These are phyloP conservation scores for Trichogramma pretiosum DNA, from an alignment of 1,140 invertebrate genomes.

Conservation along the genomic window DNA sequence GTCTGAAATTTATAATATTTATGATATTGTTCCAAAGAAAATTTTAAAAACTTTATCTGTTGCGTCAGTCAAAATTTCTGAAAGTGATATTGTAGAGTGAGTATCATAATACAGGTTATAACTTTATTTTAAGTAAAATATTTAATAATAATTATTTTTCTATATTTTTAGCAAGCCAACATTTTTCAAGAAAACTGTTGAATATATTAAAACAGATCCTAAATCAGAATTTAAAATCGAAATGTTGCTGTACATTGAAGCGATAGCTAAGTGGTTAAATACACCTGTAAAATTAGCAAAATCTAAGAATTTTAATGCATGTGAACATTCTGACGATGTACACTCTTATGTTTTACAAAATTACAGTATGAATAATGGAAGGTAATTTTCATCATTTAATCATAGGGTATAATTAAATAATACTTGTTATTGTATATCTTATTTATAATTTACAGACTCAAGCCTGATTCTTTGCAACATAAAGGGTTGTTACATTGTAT, in stretches of 20 bases:
- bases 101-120: not conserved
- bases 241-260: conserved; percentile 41
- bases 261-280: conserved; percentile 36
- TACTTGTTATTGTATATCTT: conserved; percentile 11
- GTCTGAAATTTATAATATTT: conserved; percentile 41
- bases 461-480: conserved; percentile 42
- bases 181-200: conserved; percentile 25
- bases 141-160: too few species aligned
- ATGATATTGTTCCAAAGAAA: conserved; percentile 39
- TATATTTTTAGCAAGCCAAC: conserved; percentile 24
- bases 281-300: conserved; percentile 33
- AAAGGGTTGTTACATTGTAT: conserved; percentile 45
- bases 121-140: too few species aligned
- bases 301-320: conserved; percentile 31
- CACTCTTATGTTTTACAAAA: conserved; percentile 36
- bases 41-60: conserved; percentile 36
- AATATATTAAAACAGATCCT: conserved; percentile 15
- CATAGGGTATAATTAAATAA: too few species aligned
- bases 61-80: conserved; percentile 22
- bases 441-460: conserved; percentile 32
- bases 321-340: conserved; percentile 26
- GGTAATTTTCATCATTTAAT: too few species aligned
- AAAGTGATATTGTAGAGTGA: too few species aligned
- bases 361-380: conserved; percentile 36
- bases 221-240: conserved; percentile 29